Evolutionary conservation across 2,113 vertebrate species (phyloP), one percentile per base, ranked within the genome.

Genomic region (Tapirus terrestris): DNA sequence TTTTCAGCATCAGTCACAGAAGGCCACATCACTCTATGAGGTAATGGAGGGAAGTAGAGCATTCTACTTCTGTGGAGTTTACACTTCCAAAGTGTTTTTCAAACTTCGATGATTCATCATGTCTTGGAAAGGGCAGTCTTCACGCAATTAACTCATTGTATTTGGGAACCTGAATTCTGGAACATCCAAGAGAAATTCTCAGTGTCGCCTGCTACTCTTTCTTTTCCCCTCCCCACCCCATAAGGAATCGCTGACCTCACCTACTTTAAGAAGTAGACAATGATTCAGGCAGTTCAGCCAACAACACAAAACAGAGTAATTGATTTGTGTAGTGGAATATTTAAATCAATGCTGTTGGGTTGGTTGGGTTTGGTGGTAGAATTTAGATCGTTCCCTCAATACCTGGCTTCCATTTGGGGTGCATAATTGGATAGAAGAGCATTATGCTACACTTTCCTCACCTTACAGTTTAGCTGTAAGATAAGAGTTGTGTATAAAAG

Each of bases 141-240:
- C 25, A 65, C 43, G 11, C 18, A 20, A 3, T 3, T 84, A 29
- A 0, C 23, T 36, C 72, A 16, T 39, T 73, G 23, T 1, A 29
- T 63, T 60, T 61, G 85, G 48, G 58, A 63, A 60, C 17, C 2
- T 73, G 85, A 70, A 73, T 96, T 89, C n/a, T 27, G 73, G 72
- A 56, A 56, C 25, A 31, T 70, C 8, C 6, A 18, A 56, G n/a
- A 68, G 25, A 75, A 45, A 65, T 53, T 75, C 20, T 61, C 31
- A 53, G 0, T 25, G 18, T 45, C 13, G 39, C 23, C 36, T 77
- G 53, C 33, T 51, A 27, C 20, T 1, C 2, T 1, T 11, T 60
- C 39, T 31, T 33, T 43, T 13, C 29, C 6, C 4, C 0, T 29
- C 3, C 9, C 0, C 4, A 61, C 0, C 2, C 31, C 17, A 48